Base-by-base conservation (phyloP, 2,113 vertebrate genomes). In the Trinectes maculatus region DNA sequence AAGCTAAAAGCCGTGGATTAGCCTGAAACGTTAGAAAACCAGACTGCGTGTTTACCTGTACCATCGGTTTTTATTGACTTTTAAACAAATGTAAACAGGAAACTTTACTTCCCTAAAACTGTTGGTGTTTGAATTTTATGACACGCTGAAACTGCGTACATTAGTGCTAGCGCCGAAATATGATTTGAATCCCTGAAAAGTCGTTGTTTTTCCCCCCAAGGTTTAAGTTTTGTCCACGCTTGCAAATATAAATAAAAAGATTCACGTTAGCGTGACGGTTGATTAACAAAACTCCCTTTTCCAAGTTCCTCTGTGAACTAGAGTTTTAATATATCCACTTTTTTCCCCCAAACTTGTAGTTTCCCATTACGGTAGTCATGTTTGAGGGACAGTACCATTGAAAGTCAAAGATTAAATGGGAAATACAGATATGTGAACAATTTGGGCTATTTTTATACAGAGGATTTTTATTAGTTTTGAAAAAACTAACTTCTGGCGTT, bases 401-500 rank as follows among this genome's bases (percentile, higher is more conserved):
- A 89, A 90, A 90, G 84, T 91, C 86, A 84, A 75, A 89, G 85
- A 91, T 87, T 85, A 88, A 90, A 93, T 91, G 85, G 80, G 85
- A 92, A 92, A 89, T 84, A 69, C 91, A 93, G 91, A 91, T 92
- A 89, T 91, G 85, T 58, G 84, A 89, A 91, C 86, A 90, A 82
- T 85, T 66, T 28, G 34, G 69, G 70, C 79, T 71, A 70, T 90
- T 91, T 91, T 90, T 68, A 77, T 56, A 85, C 92, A 85, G 68
- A 29, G 44, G 69, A 66, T 74, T 70, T 91, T 91, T 83, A 88
- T 82, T 69, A 44, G 79, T 89, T 87, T 81, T 57, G 34, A 88
- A 88, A 80, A n/a, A 80, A 88, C 72, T 71, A 77, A 89, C 64
- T n/a, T n/a, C n/a, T 57, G 42, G 44, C 62, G 73, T 57, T 82